These are phyloP conservation scores for Eupithecia subfuscata DNA, from an alignment of 2,888 invertebrate genomes.

Conservation along the genomic window DNA sequence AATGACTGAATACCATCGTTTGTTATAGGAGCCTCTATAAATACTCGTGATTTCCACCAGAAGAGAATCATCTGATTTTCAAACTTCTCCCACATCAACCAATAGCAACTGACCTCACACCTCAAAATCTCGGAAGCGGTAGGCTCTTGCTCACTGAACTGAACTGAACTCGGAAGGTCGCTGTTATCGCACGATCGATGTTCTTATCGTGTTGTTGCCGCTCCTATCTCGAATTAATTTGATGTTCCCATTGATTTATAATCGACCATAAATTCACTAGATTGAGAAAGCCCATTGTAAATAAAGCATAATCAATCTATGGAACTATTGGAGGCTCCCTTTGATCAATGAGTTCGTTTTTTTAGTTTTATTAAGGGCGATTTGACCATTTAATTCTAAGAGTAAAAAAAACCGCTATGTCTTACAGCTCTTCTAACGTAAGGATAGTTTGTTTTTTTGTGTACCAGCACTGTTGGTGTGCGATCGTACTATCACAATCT, in stretches of 20 bases:
- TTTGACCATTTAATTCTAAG: not conserved
- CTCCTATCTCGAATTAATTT: constrained; percentile 31
- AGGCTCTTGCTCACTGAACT: not conserved
- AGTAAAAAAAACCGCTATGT: not conserved
- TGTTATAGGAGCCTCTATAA: not conserved
- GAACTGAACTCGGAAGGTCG: not conserved
- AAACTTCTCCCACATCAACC: not conserved
- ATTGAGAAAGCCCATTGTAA: constrained; percentile 10
- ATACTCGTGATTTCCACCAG: not conserved
- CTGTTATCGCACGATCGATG: constrained; percentile 32
- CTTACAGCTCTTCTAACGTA: not conserved
- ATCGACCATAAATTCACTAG: constrained; percentile 25
- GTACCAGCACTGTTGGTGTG: not conserved
- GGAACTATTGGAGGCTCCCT: not conserved
- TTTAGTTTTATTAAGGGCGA: not conserved
- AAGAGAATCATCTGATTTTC: not conserved
- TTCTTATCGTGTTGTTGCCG: constrained; percentile 38
- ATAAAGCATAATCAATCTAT: constrained; percentile 6
- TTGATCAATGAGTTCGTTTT: not conserved
- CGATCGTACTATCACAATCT: not conserved
- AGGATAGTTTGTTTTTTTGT: not conserved
- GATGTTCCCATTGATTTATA: constrained; percentile 27
- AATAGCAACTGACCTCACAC: not conserved
- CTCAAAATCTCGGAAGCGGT: not conserved
- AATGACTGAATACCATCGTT: not conserved